Evolutionary conservation across 92 coral and sea anemone genomes (phyloP).

Genomic region (Heteractis magnifica): DNA sequence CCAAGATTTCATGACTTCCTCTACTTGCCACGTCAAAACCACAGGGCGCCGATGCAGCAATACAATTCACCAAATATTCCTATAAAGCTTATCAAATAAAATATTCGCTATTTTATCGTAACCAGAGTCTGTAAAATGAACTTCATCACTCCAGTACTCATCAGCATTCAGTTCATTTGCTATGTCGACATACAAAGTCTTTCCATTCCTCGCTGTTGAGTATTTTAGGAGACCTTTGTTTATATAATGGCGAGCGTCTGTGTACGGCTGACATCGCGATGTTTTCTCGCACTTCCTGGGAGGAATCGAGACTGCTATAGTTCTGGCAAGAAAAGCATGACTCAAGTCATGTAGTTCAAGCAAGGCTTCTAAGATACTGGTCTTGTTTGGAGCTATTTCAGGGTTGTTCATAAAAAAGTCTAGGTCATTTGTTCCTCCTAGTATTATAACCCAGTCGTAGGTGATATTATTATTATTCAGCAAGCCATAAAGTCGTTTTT

Average conservation of each 20-base stretch:
- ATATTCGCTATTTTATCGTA: slow-evolving; percentile 19
- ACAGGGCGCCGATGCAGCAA: not conserved
- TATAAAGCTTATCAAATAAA: not conserved
- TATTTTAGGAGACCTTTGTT: not conserved
- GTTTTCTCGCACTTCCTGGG: slow-evolving; percentile 19
- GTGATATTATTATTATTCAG: slow-evolving; percentile 12
- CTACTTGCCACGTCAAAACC: not conserved
- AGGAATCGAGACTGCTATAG: slow-evolving; percentile 8
- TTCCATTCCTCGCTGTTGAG: not conserved
- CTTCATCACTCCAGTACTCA: not conserved
- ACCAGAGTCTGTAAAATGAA: slow-evolving; percentile 16
- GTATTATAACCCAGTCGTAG: slow-evolving; percentile 12
- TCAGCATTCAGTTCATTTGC: not conserved
- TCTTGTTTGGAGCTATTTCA: slow-evolving; percentile 1
- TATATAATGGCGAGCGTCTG: not conserved
- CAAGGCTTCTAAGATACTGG: not conserved
- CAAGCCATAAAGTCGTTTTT: slow-evolving; percentile 7
- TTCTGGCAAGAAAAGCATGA: slow-evolving; percentile 9
- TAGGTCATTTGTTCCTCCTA: slow-evolving; percentile 21
- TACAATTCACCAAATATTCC: not conserved
- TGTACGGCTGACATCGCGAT: not conserved
- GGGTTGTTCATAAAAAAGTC: not conserved
- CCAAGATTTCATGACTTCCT: not conserved
- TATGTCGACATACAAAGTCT: not conserved
- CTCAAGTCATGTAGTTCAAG: slow-evolving; percentile 12